Evolutionary conservation across 2,888 invertebrate species (phyloP), one percentile per base, ranked within the genome.

Genomic region (Caenorhabditis plicata): DNA sequence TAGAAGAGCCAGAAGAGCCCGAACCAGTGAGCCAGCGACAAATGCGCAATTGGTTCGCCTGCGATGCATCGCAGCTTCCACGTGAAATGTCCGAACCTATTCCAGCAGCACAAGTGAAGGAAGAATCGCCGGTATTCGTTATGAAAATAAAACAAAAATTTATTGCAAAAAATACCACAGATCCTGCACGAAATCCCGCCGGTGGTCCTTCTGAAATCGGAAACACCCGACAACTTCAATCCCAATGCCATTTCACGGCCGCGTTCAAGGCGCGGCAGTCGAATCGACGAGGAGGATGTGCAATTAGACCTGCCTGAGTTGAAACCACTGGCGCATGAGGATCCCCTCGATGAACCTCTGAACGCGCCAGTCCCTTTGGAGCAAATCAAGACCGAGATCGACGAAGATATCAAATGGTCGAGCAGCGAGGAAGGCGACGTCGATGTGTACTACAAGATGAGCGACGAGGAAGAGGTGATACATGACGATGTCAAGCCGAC

Each of bases 41-140:
- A 46, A 64, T 66, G 38, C 53, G 64, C 13, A 69, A 74, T 38
- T 76, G 77, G 73, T 79, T 79, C 51, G 69, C 53, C 26, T 79
- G 76, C 44, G 79, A 79, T 42, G 64, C 68, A 2, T 74, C 73
- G 0, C 77, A 77, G 51, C 54, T 79, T 41, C 79, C 79, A 2
- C 43, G 71, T 15, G 78, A 78, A 29, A 48, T 40, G 5, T 48
- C 52, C 1, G 39, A 58, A 4, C 49, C 52, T 31, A 52, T 49
- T 0, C 32, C 44, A 8, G 52, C 48, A 2, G 15, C 45, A 7
- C 31, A 52, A 26, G 8, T 22, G 9, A 50, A 61, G 17, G 50
- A 61, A 26, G 60, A 61, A 23, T 61, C 60, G 15, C 60, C 60
- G 45, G 53, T 57, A 20, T 46, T n/a, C 29, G 19, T 29, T 42